Conservation (phyloP, 2,888 invertebrate genomes). For the Teleogryllus oceanicus region DNA sequence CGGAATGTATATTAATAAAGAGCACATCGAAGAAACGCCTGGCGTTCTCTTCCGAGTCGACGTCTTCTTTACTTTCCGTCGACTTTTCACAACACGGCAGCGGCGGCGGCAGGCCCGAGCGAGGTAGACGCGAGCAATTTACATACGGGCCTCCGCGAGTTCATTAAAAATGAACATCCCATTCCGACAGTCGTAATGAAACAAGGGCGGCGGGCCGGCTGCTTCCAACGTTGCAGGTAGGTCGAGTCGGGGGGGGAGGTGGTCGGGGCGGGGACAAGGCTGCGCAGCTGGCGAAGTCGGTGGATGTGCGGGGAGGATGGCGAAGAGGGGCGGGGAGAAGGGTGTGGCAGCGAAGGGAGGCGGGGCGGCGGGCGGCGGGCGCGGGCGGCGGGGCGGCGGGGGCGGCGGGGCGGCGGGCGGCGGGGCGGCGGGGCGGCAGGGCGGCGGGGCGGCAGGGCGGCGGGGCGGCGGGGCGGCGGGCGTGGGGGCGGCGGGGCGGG, state of each 20-base stretch:
- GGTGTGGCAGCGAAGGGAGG: background rate
- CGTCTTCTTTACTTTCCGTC: conserved; percentile 1
- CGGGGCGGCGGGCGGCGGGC: background rate
- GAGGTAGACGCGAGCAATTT: conserved; percentile 22
- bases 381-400: background rate
- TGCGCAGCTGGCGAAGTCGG: too few relatives aligned
- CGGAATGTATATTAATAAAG: background rate
- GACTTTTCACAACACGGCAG: background rate
- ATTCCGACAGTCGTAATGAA: conserved; percentile 24
- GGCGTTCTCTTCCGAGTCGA: background rate
- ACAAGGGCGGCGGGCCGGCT: conserved; percentile 22
- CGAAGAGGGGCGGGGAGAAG: background rate
- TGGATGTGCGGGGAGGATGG: background rate
- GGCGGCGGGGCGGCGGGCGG: background rate
- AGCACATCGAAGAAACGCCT: background rate
- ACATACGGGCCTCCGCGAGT: conserved; percentile 21
- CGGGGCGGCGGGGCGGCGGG: background rate
- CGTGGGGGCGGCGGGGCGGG: background rate
- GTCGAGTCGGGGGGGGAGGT: background rate
- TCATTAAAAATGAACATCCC: conserved; percentile 27
- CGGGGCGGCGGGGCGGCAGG: background rate
- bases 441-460: background rate
- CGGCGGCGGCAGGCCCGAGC: background rate
- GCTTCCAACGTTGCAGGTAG: conserved; percentile 18
- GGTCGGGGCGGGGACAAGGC: background rate